Base-by-base conservation (phyloP, 64 coral and sea anemone species). In the Platygyra sinensis region DNA sequence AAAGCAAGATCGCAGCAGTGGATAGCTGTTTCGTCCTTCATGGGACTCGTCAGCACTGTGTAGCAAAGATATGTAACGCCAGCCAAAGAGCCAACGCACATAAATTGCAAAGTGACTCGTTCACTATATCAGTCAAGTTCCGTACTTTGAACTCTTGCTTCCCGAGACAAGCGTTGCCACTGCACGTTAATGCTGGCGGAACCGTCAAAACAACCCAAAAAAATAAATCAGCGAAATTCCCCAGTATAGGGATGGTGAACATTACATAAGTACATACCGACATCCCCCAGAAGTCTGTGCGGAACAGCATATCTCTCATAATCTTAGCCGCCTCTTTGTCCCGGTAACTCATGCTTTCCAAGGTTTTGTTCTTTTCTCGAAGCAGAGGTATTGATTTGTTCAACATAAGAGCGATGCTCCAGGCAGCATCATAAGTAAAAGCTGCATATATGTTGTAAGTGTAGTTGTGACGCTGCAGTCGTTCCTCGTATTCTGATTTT, bases 341-440 rank as follows among this genome's bases (percentile, higher is more conserved):
- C 4, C 62, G 28, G 69, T 94, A 94, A 17, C 3, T 74, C 83
- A 94, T 30, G 17, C 18, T 72, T 86, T 94, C 89, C 39, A 94
- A 75, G 16, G 83, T 86, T 64, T 79, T 91, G 84, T 94, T 94
- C 55, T 67, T 84, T 28, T 72, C 87, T 49, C 87, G 71, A 24
- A 94, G 77, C 24, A 87, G 22, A 30, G 89, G 82, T 65, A 94
- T 91, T 16, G 93, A 90, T 8, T 86, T 64, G 65, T 94, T 80
- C 20, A 94, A n/a, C 93, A 94, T 94, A 50, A 90, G 83, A 8
- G 93, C 93, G 22, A 94, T 52, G n/a, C 59, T 91, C 82, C 89
- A 94, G 10, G 78, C 93, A 0, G 93, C 89, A 50, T 94, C 93
- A 67, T 94, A 94, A 11, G 93, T 87, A 27, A 94, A 94, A 5